Evolutionary conservation across 2,113 vertebrate genomes (phyloP).

Genomic region (Ia io): DNA sequence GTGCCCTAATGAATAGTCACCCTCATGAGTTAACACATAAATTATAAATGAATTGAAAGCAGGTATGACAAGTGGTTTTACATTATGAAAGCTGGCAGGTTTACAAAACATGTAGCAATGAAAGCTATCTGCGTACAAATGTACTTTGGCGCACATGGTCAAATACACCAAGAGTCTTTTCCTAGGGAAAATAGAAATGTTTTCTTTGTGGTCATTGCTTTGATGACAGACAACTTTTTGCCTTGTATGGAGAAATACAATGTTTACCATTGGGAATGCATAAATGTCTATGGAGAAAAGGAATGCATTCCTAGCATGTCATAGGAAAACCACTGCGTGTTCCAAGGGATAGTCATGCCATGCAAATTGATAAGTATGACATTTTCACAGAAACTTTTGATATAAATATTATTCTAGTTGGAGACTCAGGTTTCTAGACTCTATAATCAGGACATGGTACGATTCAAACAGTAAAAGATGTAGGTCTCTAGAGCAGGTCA

Average conservation of each 20-base stretch:
- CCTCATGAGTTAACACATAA: background rate
- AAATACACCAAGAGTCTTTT: background rate
- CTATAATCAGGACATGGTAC: background rate
- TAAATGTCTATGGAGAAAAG: background rate
- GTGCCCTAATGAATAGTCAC: background rate
- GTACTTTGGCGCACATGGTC: background rate
- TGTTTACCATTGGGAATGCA: conserved; percentile 20
- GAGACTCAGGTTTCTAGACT: background rate
- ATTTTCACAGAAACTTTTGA: conserved; percentile 4
- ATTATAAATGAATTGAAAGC: conserved; percentile 30
- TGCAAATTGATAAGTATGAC: background rate
- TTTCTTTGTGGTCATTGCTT: conserved; percentile 41
- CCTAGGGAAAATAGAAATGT: conserved; percentile 35
- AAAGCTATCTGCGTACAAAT: background rate
- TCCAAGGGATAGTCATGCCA: background rate
- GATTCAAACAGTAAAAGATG: background rate
- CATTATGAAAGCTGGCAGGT: background rate
- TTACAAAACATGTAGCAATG: background rate
- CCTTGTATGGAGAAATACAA: background rate
- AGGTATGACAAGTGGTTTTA: background rate
- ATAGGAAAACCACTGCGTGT: background rate
- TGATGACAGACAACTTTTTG: conserved; percentile 20
- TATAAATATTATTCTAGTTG: conserved; percentile 10
- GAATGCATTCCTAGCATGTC: background rate
- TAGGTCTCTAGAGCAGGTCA: background rate